Evolutionary conservation across 2,113 vertebrate species (phyloP).

Genomic region (Sinosuthora webbiana): DNA sequence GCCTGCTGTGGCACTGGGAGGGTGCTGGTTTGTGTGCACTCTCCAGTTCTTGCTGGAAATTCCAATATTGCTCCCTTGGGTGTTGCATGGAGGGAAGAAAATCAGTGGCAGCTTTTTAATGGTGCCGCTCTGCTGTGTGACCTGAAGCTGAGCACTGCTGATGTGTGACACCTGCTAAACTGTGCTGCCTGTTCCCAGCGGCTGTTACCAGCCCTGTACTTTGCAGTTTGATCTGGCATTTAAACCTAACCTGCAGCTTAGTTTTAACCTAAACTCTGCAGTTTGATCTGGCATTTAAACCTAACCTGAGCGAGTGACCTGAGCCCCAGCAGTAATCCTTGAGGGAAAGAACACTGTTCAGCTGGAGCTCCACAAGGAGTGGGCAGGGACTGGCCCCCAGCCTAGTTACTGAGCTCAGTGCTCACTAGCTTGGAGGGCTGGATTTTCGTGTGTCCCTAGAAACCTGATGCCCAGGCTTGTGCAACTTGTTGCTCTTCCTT

Average conservation of each 20-base stretch:
- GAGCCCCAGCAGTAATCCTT: background rate
- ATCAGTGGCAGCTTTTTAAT: background rate
- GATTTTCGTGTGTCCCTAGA: background rate
- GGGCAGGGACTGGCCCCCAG: background rate
- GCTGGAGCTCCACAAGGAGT: background rate
- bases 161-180: background rate
- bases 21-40: background rate
- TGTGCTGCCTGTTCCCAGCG: background rate
- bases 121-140: background rate
- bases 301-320: background rate
- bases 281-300: background rate
- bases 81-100: background rate
- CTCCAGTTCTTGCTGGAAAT: background rate
- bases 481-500: background rate
- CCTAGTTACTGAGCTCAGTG: background rate
- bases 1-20: background rate
- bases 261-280: background rate
- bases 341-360: background rate
- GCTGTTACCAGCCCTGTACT: background rate
- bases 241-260: background rate
- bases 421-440: background rate
- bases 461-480: background rate
- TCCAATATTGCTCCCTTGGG: background rate
- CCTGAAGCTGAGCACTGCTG: background rate
- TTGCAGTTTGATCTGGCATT: background rate